Base-by-base conservation (phyloP, 2,113 vertebrate species). In the Ochotona princeps region DNA sequence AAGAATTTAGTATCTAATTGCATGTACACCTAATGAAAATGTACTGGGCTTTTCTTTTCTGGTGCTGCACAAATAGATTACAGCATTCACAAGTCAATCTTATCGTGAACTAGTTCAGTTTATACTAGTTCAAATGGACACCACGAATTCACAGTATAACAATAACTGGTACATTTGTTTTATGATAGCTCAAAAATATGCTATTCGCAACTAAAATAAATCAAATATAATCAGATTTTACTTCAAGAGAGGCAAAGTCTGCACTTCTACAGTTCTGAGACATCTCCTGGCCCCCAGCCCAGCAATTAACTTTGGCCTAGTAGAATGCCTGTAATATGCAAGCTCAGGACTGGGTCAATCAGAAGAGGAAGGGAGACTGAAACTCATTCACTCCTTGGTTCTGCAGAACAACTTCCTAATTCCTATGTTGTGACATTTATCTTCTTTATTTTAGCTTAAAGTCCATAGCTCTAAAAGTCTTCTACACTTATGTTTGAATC, bases 391-490 rank as follows among this genome's bases (percentile, higher is more conserved):
- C 35, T 87, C 28, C 30, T n/a, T 87, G 49, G 61, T 92, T 96
- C 74, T 83, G 67, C 38, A 96, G 92, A 96, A 96, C n/a, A 91
- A 32, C 47, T 93, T 95, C 89, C 89, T 70, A 85, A n/a, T 89
- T 95, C 79, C 61, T 63, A 88, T 26, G 95, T 63, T 69, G 94
- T 92, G 87, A 84, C 35, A 78, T 92, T 92, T 92, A 82, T 84
- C 93, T 94, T 96, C 83, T 76, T 92, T 94, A 92, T 96, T 92
- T 69, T 81, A 92, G 80, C 60, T 82, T 82, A 95, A 97, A 96
- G 65, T 67, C 30, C 87, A 57, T 73, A 87, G 63, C 28, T 32
- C 73, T 94, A 91, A 92, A 90, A 89, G 30, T 44, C 54, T 83
- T 87, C n/a, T 65, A 73, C 76, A 87, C 1, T 90, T 38, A 95